Base-by-base conservation (phyloP, 2,888 invertebrate genomes). In the Drosophila melanocephala region DNA sequence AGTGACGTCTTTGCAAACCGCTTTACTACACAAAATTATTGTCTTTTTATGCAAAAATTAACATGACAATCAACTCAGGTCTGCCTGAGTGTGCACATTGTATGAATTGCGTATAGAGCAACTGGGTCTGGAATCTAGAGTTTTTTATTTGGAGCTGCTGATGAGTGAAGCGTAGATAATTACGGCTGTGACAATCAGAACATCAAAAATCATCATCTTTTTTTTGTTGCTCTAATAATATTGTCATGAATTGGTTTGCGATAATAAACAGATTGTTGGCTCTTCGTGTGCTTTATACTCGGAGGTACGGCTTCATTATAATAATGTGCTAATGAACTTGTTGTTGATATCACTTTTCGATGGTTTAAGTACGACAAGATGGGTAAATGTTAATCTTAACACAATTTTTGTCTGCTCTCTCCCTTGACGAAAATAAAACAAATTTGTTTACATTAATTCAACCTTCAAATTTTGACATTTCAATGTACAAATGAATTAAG, bases 191-290 rank as follows among this genome's bases (percentile, higher is more conserved):
- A 71, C 81, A 77, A 77, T 60, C 65, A 37, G 55, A 63, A 64
- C 37, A 72, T 50, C 59, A 62, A 63, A 61, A 69, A 60, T 60
- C 26, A 26, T 26, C 26, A 26, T 42, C 6, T 30, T 51, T 59
- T 22, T 9, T 14, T 32, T 62, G 42, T 63, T 72, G 60, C 72
- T 75, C 75, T 87, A 81, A 84, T 87, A 79, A 89, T 75, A 68
- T 59, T 71, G 62, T 84, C 87, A 84, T 78, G 84, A 78, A 71
- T 76, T 85, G 55, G 37, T 33, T 62, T 58, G 61, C 57, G 64
- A 72, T 84, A 60, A 47, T 26, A 47, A 63, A 44, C 28, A 32
- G 12, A 50, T 64, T 67, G 57, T 66, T 59, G n/a, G 50, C 53
- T 76, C 50, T 64, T 58, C 37, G 59, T 47, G 51, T 53, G 28